These are phyloP conservation scores for Gadopsis marmoratus DNA, from an alignment of 2,797 vertebrate genomes.

Conservation along the genomic window DNA sequence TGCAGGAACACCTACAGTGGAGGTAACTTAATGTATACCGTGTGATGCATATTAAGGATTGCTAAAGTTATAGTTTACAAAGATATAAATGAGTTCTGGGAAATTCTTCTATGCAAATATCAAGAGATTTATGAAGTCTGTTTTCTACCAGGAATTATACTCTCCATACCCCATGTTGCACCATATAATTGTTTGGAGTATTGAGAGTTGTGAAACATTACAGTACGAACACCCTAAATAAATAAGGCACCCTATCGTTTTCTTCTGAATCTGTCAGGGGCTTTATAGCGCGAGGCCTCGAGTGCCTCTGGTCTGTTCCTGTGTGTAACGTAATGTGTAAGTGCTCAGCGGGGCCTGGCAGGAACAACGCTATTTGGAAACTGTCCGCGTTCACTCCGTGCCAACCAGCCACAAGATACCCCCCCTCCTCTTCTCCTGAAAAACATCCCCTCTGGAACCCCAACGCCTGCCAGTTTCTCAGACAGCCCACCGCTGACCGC, in stretches of 20 bases:
- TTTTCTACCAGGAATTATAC: constrained; percentile 39
- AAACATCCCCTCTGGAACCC: constrained; percentile 76
- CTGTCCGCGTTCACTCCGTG: constrained; percentile 67
- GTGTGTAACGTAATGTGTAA: constrained; percentile 71
- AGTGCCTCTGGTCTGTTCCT: constrained; percentile 64
- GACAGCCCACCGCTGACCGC: constrained; percentile 84
- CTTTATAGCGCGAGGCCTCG: constrained; percentile 56
- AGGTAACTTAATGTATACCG: no score
- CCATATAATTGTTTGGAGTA: constrained; percentile 74
- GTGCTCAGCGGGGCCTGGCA: constrained; percentile 75
- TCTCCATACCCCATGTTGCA: constrained; percentile 35
- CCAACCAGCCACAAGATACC: constrained; percentile 78
- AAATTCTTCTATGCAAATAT: constrained; percentile 19
- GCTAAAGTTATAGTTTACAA: background rate
- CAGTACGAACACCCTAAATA: constrained; percentile 46
- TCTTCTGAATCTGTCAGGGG: constrained; percentile 64
- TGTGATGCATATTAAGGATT: background rate
- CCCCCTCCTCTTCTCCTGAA: constrained; percentile 19
- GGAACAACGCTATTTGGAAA: constrained; percentile 64
- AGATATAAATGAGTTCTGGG: constrained; percentile 28
- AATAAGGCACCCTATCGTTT: constrained; percentile 65
- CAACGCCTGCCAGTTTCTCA: constrained; percentile 77
- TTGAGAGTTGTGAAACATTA: constrained; percentile 72
- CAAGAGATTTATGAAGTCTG: constrained; percentile 28
- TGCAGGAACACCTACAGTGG: background rate